phyloP scores from a whole-genome alignment of 1,140 invertebrate genomes.

The Drosophila asahinai region DNA sequence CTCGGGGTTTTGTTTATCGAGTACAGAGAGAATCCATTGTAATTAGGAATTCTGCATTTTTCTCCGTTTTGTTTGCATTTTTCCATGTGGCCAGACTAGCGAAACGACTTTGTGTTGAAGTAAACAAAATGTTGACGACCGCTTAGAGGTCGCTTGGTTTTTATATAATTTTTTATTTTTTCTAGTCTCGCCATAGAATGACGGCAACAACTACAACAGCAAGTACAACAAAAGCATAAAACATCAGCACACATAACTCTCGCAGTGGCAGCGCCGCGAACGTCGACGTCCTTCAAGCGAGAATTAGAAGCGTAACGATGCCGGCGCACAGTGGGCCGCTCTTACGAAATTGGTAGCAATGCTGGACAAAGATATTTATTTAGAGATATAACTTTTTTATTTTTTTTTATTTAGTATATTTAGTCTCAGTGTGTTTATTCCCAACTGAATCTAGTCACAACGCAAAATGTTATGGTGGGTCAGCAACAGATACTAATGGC shows the following conservation, averaged over 20 bases:
- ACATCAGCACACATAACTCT: conserved; percentile 34
- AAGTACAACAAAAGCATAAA: conserved; percentile 28
- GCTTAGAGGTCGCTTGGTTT: conserved; percentile 59
- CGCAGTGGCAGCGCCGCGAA: conserved; percentile 15
- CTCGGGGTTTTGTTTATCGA: conserved; percentile 21
- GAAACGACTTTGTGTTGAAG: conserved; percentile 59
- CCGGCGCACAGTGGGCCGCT: conserved; percentile 1
- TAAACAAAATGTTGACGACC: conserved; percentile 62
- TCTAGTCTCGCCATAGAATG: conserved; percentile 40
- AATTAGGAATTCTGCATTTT: conserved; percentile 42
- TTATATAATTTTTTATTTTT: conserved; percentile 5
- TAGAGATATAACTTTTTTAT: no score
- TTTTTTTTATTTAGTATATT: no score
- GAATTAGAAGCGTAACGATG: conserved; percentile 68
- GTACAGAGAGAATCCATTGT: conserved; percentile 33
- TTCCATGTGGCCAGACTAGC: conserved; percentile 44
- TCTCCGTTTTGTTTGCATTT: conserved; percentile 35
- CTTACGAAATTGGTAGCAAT: background rate
- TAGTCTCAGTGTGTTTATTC: no score
- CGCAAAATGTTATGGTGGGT: no score
- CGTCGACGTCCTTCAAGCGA: conserved; percentile 69
- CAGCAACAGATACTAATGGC: no score
- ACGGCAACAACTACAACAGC: conserved; percentile 32
- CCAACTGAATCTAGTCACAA: no score
- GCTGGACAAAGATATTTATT: no score